Evolutionary conservation across 2,113 vertebrate species (phyloP), one percentile per base, ranked within the genome.

Genomic region (Chiloscyllium plagiosum): DNA sequence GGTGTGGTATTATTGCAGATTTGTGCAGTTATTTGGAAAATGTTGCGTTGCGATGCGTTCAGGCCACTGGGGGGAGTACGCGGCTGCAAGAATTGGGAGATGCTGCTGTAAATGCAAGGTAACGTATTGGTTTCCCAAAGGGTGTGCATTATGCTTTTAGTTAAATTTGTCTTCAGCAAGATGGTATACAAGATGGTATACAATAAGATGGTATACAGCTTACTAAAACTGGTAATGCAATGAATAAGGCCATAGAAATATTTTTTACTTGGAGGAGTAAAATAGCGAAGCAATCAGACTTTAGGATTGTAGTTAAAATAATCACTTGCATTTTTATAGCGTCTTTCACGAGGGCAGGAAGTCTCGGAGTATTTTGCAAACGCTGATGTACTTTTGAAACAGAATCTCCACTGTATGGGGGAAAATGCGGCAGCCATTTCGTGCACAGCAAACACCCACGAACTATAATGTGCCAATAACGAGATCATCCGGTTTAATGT

Each of bases 51-150:
- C 0, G 5, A 24, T 12, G 3, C 22, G 24, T 69, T 94, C 69
- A 70, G 70, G n/a, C 93, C 93, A 94, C 66, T 69, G 61, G 93
- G 70, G 66, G 93, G 93, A 70, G 68, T 37, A 42, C n/a, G 24
- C 37, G 13, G 1, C 66, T n/a, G 92, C 92, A 94, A 37, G 24
- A 47, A 20, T 42, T 0, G 19, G 65, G 33, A 37, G 61, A 4
- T 4, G 5, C 65, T 56, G 1, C 4, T 42, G 20, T 12, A 69
- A 70, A 12, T 12, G 56, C 56, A 61, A 12, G 56, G 56, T 10
- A 61, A 10, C 8, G 93, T 2, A 69, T 20, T 70, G 22, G 20
- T 29, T 94, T 94, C 10, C 65, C 93, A 8, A 65, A 12, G 24
- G 69, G n/a, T 42, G 29, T 19, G 24, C 5, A 0, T 61, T 65